Percentiles rank a stretch among this genome's conserved stretches.
Conservation (phyloP, 2,888 invertebrate genomes). For the Gerosis bhagava region DNA sequence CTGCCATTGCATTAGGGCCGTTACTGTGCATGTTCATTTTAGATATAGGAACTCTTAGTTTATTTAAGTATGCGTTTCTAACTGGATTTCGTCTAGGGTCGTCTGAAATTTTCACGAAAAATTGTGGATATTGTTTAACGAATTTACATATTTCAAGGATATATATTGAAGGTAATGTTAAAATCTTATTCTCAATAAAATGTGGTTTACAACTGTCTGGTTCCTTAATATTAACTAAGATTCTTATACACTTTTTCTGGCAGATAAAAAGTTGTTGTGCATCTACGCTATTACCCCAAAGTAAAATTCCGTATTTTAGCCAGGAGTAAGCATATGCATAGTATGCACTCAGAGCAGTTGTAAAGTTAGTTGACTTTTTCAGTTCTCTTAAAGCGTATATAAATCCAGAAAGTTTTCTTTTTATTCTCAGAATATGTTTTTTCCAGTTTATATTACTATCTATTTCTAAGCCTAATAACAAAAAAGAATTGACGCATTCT, state of each 20-base stretch:
- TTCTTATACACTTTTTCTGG: slow-evolving; percentile 4
- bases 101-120: too few relatives aligned
- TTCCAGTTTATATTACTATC: slow-evolving; percentile 2
- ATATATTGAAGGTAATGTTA: background rate
- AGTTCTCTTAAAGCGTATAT: background rate
- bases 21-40: too few relatives aligned
- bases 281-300: slow-evolving; percentile 9
- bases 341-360: background rate
- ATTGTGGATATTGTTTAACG: too few relatives aligned
- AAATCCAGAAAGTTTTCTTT: background rate
- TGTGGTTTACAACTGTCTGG: slow-evolving; percentile 1
- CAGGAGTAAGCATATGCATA: slow-evolving; percentile 8
- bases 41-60: too few relatives aligned
- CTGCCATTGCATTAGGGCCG: too few relatives aligned
- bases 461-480: background rate
- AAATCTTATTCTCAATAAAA: slow-evolving; percentile 2
- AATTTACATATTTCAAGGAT: too few relatives aligned
- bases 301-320: slow-evolving; percentile 1
- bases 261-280: background rate
- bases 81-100: too few relatives aligned
- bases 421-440: background rate
- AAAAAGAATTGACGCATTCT: background rate
- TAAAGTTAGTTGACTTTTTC: background rate
- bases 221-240: background rate
- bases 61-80: too few relatives aligned